Base-by-base conservation (phyloP, 2,797 vertebrate genomes). In the Chrysocyon brachyurus region DNA sequence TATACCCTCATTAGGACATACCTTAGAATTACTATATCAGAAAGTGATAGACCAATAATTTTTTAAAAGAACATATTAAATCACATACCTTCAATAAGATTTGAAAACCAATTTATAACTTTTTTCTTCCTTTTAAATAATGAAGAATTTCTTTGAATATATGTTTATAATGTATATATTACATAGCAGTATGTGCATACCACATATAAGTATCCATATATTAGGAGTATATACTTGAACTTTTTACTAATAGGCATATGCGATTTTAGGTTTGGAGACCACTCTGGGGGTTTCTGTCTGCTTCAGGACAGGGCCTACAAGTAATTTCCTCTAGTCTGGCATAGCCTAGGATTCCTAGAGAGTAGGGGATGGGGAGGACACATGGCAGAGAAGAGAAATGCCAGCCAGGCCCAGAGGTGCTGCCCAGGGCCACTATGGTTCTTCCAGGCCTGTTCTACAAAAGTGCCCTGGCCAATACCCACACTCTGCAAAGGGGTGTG, bases 301-400 rank as follows among this genome's bases (percentile, higher is more conserved):
- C 72, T 95, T 63, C 31, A 31, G 63, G 52, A 84, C 52, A 72
- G 6, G 79, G 52, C 64, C 70, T 64, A 28, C 9, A 2, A 91
- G 46, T 59, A 26, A 59, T 86, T 33, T 64, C 36, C 59, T 56
- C 66, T 26, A 59, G 86, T 16, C 86, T 36, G 78, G 68, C 95
- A 59, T 4, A n/a, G 77, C 79, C 56, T 40, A 66, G 79, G 84
- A 92, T 96, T 96, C 96, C 94, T 98, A 68, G 90, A 96, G 72
- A 94, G 82, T 2, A 21, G 57, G 49, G 59, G n/a, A 31, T 5
- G 40, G 36, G 54, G 33, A 91, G 70, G 73, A 66, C 14, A 3
- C 61, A 10, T 2, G 46, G 66, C 87, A 73, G 77, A 82, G 70
- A 46, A 56, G 17, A 91, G 61, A 78, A 36, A 28, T 4, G 15